Evolutionary conservation across 2,113 vertebrate genomes (phyloP).

Genomic region (Dipodomys spectabilis): DNA sequence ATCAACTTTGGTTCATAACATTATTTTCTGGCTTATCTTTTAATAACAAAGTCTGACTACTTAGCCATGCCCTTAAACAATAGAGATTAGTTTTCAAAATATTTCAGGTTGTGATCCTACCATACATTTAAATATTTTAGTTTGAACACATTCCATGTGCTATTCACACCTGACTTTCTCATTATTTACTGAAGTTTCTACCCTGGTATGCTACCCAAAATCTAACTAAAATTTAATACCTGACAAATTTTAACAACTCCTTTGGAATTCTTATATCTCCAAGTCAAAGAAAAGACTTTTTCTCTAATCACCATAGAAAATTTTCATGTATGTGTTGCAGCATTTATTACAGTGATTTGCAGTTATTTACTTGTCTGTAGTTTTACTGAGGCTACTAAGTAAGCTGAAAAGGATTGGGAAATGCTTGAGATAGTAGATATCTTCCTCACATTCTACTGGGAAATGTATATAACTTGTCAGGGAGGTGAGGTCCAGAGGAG

Average conservation of each 20-base stretch:
- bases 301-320: neutral
- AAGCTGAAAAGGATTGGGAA: neutral
- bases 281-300: neutral
- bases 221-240: neutral
- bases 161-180: neutral
- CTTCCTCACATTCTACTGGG: neutral
- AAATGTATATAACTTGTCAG: neutral
- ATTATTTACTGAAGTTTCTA: neutral
- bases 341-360: neutral
- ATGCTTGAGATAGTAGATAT: neutral
- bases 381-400: neutral
- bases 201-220: neutral
- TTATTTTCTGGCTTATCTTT: neutral
- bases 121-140: neutral
- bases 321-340: neutral
- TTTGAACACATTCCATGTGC: neutral
- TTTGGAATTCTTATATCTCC: neutral
- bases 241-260: neutral
- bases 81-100: neutral
- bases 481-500: too few species aligned
- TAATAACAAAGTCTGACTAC: neutral
- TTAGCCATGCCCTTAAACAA: neutral
- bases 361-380: neutral
- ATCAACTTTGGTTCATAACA: neutral
- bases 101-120: neutral